Evolutionary conservation across 2,797 vertebrate genomes (phyloP).

Genomic region (Sebastiscus albofasciatus): DNA sequence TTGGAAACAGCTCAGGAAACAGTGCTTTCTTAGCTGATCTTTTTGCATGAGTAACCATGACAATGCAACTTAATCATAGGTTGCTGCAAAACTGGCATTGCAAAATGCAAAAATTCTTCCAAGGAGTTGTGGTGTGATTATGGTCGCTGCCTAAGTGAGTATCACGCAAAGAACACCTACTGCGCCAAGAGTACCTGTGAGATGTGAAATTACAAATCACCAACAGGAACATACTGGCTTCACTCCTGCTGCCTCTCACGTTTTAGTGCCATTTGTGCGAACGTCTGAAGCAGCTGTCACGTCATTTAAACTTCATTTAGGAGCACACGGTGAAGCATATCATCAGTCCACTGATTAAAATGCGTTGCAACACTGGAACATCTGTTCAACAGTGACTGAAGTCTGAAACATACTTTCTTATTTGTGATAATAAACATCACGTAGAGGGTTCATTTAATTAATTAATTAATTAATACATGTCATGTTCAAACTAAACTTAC

Average conservation of each 20-base stretch:
- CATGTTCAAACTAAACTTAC: neutral
- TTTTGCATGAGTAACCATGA: neutral
- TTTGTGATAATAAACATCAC: neutral
- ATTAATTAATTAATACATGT: neutral
- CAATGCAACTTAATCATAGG: neutral
- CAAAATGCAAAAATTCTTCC: too few relatives aligned
- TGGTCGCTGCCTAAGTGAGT: neutral
- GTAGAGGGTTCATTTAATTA: rapidly evolving
- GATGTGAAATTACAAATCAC: neutral
- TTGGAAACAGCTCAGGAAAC: neutral
- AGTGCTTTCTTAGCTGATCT: neutral
- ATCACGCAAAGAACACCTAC: neutral
- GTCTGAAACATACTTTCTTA: neutral
- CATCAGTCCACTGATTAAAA: neutral
- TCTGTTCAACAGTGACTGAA: neutral
- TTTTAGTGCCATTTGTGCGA: neutral
- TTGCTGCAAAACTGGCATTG: neutral
- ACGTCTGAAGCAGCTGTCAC: neutral
- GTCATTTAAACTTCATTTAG: neutral
- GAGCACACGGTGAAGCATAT: neutral
- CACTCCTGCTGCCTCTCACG: neutral
- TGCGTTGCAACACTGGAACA: neutral
- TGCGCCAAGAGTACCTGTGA: neutral
- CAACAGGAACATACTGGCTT: neutral
- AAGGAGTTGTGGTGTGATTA: neutral